phyloP scores from a whole-genome alignment of 2,113 vertebrate species.

The Rallus limicola region DNA sequence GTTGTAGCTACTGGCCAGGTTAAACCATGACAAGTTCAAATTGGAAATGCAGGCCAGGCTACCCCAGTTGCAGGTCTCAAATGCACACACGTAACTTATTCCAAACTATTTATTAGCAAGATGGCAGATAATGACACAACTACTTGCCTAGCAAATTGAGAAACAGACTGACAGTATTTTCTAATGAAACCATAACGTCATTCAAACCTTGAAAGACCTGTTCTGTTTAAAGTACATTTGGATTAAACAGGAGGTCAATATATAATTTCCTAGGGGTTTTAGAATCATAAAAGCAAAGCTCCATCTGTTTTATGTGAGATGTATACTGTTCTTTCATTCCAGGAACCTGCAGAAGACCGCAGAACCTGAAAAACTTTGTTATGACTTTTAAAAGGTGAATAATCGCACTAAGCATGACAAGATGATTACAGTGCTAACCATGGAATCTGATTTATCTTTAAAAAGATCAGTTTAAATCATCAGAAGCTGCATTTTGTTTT shows the following conservation, averaged over 20 bases:
- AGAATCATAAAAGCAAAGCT: neutral
- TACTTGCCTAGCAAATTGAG: conserved; percentile 2
- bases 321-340: conserved; percentile 27
- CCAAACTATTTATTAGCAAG: neutral
- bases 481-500: conserved; percentile 56
- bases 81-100: neutral
- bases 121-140: neutral
- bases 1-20: too few relatives aligned
- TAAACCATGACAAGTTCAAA: neutral
- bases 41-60: neutral
- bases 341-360: conserved; percentile 13
- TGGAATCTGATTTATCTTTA: conserved; percentile 54
- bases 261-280: neutral
- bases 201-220: conserved; percentile 3
- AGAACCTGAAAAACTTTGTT: conserved; percentile 53
- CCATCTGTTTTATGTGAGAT: neutral
- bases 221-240: neutral
- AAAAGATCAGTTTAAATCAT: conserved; percentile 66
- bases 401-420: conserved; percentile 64
- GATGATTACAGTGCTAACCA: conserved; percentile 59
- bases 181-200: neutral
- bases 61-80: neutral
- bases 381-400: conserved; percentile 63
- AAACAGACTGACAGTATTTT: neutral
- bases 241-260: conserved; percentile 12